Conservation (phyloP, 1,140 invertebrate species). For the Bombus waltoni region DNA sequence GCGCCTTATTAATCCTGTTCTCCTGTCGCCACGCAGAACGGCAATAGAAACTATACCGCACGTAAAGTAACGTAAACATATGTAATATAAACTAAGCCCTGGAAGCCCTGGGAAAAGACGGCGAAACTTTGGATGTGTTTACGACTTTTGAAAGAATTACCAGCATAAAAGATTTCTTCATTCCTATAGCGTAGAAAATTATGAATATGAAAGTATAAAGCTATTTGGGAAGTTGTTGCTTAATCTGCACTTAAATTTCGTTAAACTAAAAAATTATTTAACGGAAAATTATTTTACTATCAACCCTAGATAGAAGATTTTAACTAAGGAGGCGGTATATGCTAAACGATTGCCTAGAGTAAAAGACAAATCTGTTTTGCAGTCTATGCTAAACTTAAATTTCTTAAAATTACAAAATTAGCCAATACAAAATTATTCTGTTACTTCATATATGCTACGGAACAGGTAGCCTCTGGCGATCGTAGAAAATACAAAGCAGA, state of each 20-base stretch:
- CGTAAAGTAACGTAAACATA: conserved; percentile 72
- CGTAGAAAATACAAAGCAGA: too few species aligned
- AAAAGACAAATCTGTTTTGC: too few species aligned
- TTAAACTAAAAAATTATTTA: too few species aligned
- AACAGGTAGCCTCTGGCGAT: too few species aligned
- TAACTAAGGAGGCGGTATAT: too few species aligned
- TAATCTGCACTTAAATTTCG: background rate
- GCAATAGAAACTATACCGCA: conserved; percentile 45
- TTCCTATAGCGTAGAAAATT: background rate
- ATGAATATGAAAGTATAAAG: background rate
- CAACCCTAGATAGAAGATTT: too few species aligned
- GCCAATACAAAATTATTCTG: too few species aligned
- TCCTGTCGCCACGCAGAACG: conserved; percentile 35
- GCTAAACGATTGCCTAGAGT: too few species aligned
- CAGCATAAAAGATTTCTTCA: conserved; percentile 5
- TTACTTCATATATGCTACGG: too few species aligned
- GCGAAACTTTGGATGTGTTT: conserved; percentile 15
- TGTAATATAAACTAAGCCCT: conserved; percentile 52
- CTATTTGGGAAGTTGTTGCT: background rate
- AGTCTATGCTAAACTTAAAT: too few species aligned
- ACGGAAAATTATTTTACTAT: too few species aligned
- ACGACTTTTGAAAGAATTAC: conserved; percentile 46
- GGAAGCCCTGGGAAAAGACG: conserved; percentile 65
- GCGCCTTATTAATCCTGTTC: conserved; percentile 47
- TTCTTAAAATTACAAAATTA: too few species aligned